phyloP scores from a whole-genome alignment of 2,888 invertebrate genomes.

The Troides helena region DNA sequence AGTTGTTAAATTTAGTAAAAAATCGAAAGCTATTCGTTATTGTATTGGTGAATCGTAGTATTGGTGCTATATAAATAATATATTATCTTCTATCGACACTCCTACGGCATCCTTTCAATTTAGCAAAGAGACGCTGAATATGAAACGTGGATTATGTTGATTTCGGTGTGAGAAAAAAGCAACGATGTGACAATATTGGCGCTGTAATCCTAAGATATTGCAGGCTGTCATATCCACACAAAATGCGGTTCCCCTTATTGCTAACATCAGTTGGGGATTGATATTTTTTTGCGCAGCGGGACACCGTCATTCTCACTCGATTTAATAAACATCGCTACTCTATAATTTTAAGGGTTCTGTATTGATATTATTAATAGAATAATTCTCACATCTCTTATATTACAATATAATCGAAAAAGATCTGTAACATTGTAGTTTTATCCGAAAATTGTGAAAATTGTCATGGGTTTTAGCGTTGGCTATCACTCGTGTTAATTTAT shows the following conservation, averaged over 20 bases:
- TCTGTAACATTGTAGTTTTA: constrained; percentile 37
- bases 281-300: constrained; percentile 32
- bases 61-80: constrained; percentile 20
- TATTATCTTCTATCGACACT: constrained; percentile 35
- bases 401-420: constrained; percentile 18
- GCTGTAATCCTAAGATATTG: constrained; percentile 74
- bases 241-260: constrained; percentile 52
- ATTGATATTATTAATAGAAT: background rate
- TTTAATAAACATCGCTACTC: constrained; percentile 13
- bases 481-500: constrained; percentile 57
- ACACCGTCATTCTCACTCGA: constrained; percentile 20
- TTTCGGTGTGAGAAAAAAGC: constrained; percentile 62
- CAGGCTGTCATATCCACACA: constrained; percentile 56
- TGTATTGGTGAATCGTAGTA: background rate
- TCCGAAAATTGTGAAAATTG: constrained; percentile 45
- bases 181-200: constrained; percentile 66
- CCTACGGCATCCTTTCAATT: constrained; percentile 40
- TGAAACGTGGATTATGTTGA: constrained; percentile 65
- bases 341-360: constrained; percentile 5
- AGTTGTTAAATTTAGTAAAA: background rate
- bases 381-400: constrained; percentile 2
- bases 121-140: constrained; percentile 51
- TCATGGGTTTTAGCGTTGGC: constrained; percentile 49
- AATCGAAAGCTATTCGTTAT: background rate
- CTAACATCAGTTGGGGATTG: constrained; percentile 49